Percentiles rank a stretch among this genome's conserved stretches.
phyloP scores from a whole-genome alignment of 2,113 vertebrate genomes.

The Azemiops feae region DNA sequence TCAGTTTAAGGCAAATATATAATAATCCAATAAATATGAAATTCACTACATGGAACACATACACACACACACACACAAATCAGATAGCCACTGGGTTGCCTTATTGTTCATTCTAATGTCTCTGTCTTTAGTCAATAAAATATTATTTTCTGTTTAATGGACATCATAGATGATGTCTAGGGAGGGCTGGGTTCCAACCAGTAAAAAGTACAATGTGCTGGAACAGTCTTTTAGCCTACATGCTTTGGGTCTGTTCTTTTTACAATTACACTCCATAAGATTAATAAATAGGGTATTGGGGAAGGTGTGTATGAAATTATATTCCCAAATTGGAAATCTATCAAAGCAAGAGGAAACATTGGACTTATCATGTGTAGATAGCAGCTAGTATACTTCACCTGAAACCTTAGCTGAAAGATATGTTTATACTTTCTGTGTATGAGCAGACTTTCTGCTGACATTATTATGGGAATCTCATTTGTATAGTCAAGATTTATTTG shows the following conservation, averaged over 20 bases:
- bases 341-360: not conserved
- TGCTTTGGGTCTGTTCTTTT: not conserved
- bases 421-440: not conserved
- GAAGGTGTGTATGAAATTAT: not conserved
- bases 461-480: not conserved
- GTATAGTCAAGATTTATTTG: not conserved
- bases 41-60: not conserved
- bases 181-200: not conserved
- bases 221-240: not conserved
- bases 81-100: not conserved
- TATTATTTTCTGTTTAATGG: not conserved
- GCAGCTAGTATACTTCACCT: not conserved
- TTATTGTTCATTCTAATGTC: not conserved
- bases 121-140: not conserved
- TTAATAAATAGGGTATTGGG: not conserved
- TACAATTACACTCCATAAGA: not conserved
- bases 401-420: not conserved
- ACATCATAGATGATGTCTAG: not conserved
- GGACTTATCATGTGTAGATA: not conserved
- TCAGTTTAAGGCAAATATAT: not conserved
- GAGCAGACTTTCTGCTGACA: not conserved
- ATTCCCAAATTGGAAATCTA: not conserved
- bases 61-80: not conserved
- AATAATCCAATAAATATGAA: not conserved
- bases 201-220: not conserved